A percentile compares a stretch with the other conserved stretches of the same genome.
Conservation (phyloP, 35 echinoderm and acorn worm genomes). For the Heliocidaris tuberculata region DNA sequence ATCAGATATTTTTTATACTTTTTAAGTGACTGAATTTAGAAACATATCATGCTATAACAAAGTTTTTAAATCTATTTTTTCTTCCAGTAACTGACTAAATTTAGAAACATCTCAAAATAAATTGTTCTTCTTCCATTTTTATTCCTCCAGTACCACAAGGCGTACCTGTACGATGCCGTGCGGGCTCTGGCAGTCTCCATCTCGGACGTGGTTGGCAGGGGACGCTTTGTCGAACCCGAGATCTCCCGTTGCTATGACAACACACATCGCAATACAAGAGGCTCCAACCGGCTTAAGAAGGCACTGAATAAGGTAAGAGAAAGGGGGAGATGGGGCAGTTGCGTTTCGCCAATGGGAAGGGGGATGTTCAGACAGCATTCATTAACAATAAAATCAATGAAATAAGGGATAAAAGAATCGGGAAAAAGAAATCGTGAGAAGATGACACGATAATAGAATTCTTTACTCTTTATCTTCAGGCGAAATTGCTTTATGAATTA, state of each 20-base stretch:
- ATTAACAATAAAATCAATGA: neutral
- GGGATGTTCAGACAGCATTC: neutral
- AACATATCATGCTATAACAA: neutral
- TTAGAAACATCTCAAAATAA: neutral
- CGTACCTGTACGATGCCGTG: constrained; percentile 85
- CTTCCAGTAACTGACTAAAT: too few relatives aligned
- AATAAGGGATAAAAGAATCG: neutral
- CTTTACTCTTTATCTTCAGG: too few relatives aligned
- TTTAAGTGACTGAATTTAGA: too few relatives aligned
- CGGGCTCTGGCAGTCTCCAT: constrained; percentile 62
- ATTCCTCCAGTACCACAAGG: constrained; percentile 59
- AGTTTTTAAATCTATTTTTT: too few relatives aligned
- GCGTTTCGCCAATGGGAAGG: neutral
- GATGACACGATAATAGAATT: too few relatives aligned
- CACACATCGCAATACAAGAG: constrained; percentile 35
- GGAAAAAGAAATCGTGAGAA: neutral
- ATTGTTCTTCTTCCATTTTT: neutral
- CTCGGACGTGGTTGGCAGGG: constrained; percentile 54
- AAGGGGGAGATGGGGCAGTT: neutral
- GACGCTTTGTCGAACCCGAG: constrained; percentile 67
- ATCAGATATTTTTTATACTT: too few relatives aligned
- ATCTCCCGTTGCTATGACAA: constrained; percentile 67
- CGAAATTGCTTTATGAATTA: too few relatives aligned
- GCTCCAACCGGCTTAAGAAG: constrained; percentile 54
- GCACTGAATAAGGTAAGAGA: constrained; percentile 56